These are phyloP conservation scores for Nematopogon swammerdamellus DNA, from an alignment of 2,888 invertebrate species.

Conservation along the genomic window DNA sequence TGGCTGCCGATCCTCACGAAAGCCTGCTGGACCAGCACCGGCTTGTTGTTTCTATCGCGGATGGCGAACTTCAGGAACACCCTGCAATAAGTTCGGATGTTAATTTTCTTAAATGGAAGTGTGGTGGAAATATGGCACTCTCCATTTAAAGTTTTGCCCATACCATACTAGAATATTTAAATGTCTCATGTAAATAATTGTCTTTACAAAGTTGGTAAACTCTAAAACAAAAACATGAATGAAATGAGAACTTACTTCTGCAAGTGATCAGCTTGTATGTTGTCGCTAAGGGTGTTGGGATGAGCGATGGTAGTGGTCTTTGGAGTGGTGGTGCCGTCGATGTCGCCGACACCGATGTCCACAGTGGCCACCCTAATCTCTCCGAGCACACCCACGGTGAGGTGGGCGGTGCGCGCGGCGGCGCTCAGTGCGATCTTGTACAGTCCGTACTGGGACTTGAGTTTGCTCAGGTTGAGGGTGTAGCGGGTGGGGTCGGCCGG, in stretches of 20 bases:
- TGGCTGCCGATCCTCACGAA: conserved; percentile 76
- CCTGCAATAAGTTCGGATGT: conserved; percentile 19
- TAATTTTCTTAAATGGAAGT: too few relatives aligned
- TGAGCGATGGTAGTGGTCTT: conserved; percentile 70
- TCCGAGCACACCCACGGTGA: conserved; percentile 69
- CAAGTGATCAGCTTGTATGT: conserved; percentile 81
- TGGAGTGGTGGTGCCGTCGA: conserved; percentile 83
- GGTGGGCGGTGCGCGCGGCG: conserved; percentile 57
- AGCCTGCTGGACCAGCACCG: conserved; percentile 79
- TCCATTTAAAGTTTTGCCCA: too few relatives aligned
- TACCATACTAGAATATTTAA: too few relatives aligned
- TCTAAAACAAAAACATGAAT: neutral
- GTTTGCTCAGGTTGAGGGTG: conserved; percentile 71
- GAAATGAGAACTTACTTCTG: conserved; percentile 62
- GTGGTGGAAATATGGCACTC: too few relatives aligned
- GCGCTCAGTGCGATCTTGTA: conserved; percentile 80
- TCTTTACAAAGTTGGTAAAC: neutral
- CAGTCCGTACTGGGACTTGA: conserved; percentile 78
- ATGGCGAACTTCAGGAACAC: conserved; percentile 78
- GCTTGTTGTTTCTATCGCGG: conserved; percentile 66
- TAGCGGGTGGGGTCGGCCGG: conserved; percentile 64
- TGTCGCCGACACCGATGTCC: conserved; percentile 86
- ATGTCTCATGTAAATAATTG: too few relatives aligned
- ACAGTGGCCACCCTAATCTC: conserved; percentile 72
- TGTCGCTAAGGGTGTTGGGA: conserved; percentile 66